Evolutionary conservation across 2,888 invertebrate species (phyloP), one percentile per base, ranked within the genome.

Genomic region (Drosophila kanekoi): DNA sequence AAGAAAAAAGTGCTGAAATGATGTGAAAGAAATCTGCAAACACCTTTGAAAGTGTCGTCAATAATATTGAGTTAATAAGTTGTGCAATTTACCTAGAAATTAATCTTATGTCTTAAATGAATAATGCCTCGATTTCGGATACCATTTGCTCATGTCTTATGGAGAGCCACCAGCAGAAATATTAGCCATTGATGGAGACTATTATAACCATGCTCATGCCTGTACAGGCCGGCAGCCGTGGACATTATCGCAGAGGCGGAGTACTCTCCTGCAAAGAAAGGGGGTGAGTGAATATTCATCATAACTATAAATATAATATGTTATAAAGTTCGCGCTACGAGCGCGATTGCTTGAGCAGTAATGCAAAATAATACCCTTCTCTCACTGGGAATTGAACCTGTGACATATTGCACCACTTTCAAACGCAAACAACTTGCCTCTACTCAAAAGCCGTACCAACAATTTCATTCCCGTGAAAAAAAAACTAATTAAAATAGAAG

Each of bases 231-330:
- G 2, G 47, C 48, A 33, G 91, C 91, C 35, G 88, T 77, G 8
- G 92, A 92, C 89, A 91, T 92, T 18, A 92, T 92, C 57, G 92
- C 92, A 37, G 92, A 92, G 51, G 92, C 92, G 16, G 92, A 92
- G 65, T 92, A 92, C 64, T 92, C 92, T 16, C 92, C 92, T 92
- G 51, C 8, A 13, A 16, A 4, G 1, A 3, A 47, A 10, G 10
- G n/a, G 1, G 8, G 8, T 10, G 16, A 13, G 5, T 18, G 0
- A 23, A 13, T 33, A 8, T 41, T 8, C 0, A 10, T 1, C 0
- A 38, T 23, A 1, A 6, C 28, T 20, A 13, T 37, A 28, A 28
- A 2, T 28, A 6, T 28, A n/a, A n/a, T n/a, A n/a, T n/a, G n/a
- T n/a, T n/a, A n/a, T n/a, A n/a, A n/a, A n/a, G n/a, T n/a, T n/a